These are phyloP conservation scores for Sarcophilus harrisii DNA, from an alignment of 2,797 vertebrate species.

Conservation along the genomic window DNA sequence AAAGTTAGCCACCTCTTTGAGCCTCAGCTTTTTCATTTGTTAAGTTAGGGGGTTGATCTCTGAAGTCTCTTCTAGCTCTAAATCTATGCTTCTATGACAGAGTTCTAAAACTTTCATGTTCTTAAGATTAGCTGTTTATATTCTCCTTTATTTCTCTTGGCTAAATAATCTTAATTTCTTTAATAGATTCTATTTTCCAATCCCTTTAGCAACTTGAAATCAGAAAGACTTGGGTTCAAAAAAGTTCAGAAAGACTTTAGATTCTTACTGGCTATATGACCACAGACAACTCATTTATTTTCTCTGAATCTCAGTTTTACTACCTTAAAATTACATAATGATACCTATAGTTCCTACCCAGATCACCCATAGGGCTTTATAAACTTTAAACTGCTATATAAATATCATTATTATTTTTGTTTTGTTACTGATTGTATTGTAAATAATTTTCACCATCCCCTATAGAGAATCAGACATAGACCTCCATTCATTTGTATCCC, in stretches of 20 bases:
- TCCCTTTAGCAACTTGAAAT: neutral
- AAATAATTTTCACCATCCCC: neutral
- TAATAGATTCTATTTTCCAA: neutral
- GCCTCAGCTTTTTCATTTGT: neutral
- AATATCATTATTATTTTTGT: neutral
- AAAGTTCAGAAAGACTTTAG: neutral
- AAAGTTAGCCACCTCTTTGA: neutral
- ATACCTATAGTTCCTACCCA: neutral
- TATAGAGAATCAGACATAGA: neutral
- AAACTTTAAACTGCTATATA: neutral
- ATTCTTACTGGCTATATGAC: neutral
- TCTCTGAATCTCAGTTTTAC: neutral
- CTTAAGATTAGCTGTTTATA: neutral
- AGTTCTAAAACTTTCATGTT: neutral
- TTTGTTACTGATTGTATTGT: neutral
- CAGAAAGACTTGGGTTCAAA: neutral
- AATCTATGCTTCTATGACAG: neutral
- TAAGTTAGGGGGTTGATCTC: neutral
- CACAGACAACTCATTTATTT: neutral
- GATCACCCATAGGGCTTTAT: neutral
- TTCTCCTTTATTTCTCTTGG: neutral
- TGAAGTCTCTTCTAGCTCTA: neutral
- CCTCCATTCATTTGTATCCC: conserved; percentile 6
- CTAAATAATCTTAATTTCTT: neutral
- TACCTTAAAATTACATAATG: neutral